Base-by-base conservation (phyloP, 1,140 invertebrate genomes). In the Monochamus saltuarius region DNA sequence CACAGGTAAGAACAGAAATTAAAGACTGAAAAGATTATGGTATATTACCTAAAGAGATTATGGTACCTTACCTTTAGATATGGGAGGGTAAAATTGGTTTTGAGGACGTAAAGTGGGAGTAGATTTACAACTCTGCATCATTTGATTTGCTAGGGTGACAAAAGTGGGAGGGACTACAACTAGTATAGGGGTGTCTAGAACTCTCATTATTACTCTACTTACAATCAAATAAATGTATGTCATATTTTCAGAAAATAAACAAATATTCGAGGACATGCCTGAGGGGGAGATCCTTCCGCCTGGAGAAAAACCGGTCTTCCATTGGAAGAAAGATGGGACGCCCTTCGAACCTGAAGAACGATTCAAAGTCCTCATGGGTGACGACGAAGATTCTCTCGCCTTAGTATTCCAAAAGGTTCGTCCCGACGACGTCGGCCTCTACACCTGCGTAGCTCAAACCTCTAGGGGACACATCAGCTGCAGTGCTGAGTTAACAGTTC, bases 381-480 rank as follows among this genome's bases (percentile, higher is more conserved):
- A 95, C 66, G 91, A 95, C 65, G 94, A 96, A 70, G 94, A 97
- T 69, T 95, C 90, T 0, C 79, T 97, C 45, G 92, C 91, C 14
- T 78, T 98, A 9, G 89, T 96, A 0, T 97, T 98, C 77, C 92
- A 95, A 70, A 91, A 97, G 69, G 94, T 97, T 0, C 92, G 87
- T 70, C 92, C 92, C 0, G 93, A 95, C 73, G 94, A 97, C 76
- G 93, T 93, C 19, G 95, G 95, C 4, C 80, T 95, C 4, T 97
- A 98, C 75, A 97, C 95, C 0, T 97, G 94, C 70, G 92, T 96
- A 0, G 95, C 95, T 0, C 92, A 94, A 71, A 98, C 95, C 1
- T 87, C 86, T 34, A 89, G 89, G 59, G 94, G 94, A 37, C 93
- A 92, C 69, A 96, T 97, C 49, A 94, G 93, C 40, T 96, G 93